These are phyloP conservation scores for Pterostichus niger DNA, from an alignment of 2,888 invertebrate species.

Conservation along the genomic window DNA sequence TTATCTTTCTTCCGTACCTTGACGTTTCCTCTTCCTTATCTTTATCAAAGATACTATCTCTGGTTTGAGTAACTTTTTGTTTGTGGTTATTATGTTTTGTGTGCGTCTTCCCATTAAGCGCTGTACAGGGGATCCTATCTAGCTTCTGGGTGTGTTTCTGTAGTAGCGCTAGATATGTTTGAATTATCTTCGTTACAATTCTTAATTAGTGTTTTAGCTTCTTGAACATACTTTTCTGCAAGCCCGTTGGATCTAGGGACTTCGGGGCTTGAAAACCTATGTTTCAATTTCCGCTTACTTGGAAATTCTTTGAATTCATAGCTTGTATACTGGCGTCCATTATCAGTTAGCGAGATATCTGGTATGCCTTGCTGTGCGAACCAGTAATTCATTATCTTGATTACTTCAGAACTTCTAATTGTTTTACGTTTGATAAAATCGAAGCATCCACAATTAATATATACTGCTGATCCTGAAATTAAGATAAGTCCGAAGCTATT, in stretches of 20 bases:
- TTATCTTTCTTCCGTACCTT: no score
- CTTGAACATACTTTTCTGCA: slow-evolving; percentile 66
- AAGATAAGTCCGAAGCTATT: no score
- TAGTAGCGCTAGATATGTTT: no score
- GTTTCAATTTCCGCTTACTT: slow-evolving; percentile 50
- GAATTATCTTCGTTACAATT: slow-evolving; percentile 23
- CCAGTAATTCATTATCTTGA: slow-evolving; percentile 55
- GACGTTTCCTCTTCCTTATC: no score
- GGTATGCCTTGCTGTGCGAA: slow-evolving; percentile 64
- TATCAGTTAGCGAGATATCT: slow-evolving; percentile 60
- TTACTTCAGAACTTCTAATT: slow-evolving; percentile 57
- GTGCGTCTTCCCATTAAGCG: slow-evolving; percentile 41
- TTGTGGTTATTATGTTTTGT: no score
- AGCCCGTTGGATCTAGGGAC: slow-evolving; percentile 67
- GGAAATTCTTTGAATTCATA: slow-evolving; percentile 62
- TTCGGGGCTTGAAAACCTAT: slow-evolving; percentile 63
- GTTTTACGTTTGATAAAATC: no score
- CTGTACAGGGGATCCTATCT: slow-evolving; percentile 47
- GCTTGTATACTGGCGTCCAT: slow-evolving; percentile 67
- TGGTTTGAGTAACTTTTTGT: no score
- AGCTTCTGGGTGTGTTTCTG: slow-evolving; percentile 58
- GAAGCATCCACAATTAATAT: no score
- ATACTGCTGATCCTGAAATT: no score
- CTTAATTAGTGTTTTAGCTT: slow-evolving; percentile 62
- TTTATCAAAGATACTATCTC: no score